Conservation (phyloP, 2,797 vertebrate genomes). For the Hypotaenidia okinawae region DNA sequence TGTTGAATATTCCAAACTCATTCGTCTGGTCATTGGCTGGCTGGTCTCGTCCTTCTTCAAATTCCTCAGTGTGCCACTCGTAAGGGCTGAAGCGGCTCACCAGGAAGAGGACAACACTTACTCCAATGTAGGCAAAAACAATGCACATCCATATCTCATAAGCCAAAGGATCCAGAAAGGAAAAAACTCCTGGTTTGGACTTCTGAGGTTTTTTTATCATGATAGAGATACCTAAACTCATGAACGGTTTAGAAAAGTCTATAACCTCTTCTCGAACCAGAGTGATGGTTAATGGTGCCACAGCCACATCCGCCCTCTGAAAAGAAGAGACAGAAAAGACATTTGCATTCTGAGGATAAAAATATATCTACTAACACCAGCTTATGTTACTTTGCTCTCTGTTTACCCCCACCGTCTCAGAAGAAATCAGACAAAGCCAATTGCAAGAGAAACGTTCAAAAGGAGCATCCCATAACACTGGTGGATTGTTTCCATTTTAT, state of each 20-base stretch:
- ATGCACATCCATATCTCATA: slow-evolving; percentile 99
- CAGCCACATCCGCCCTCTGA: slow-evolving; percentile 96
- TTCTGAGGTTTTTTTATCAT: slow-evolving; percentile 99
- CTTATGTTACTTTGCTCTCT: background rate
- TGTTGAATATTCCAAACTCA: slow-evolving; percentile 99
- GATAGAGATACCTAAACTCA: slow-evolving; percentile 98
- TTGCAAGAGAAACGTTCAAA: slow-evolving; percentile 18
- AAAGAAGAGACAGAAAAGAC: slow-evolving; percentile 37
- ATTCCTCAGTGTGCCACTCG: slow-evolving; percentile 96
- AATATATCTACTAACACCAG: background rate
- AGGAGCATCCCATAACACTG: background rate
- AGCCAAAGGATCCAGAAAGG: slow-evolving; percentile 97
- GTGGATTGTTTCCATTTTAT: slow-evolving; percentile 18
- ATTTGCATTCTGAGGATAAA: background rate
- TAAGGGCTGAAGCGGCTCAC: slow-evolving; percentile 99
- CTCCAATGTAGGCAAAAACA: slow-evolving; percentile 98
- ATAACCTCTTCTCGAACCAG: slow-evolving; percentile 98
- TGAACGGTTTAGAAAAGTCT: slow-evolving; percentile 99
- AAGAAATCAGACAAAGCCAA: slow-evolving; percentile 12
- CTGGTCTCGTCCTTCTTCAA: slow-evolving; percentile 89
- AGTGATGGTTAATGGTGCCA: slow-evolving; percentile 97
- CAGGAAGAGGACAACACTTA: slow-evolving; percentile 97
- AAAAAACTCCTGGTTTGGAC: slow-evolving; percentile 98
- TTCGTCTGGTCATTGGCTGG: slow-evolving; percentile 90
- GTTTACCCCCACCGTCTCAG: background rate